A percentile compares a stretch with the other conserved stretches of the same genome.
phyloP scores from a whole-genome alignment of 2,888 invertebrate species.

The Lypha dubia region DNA sequence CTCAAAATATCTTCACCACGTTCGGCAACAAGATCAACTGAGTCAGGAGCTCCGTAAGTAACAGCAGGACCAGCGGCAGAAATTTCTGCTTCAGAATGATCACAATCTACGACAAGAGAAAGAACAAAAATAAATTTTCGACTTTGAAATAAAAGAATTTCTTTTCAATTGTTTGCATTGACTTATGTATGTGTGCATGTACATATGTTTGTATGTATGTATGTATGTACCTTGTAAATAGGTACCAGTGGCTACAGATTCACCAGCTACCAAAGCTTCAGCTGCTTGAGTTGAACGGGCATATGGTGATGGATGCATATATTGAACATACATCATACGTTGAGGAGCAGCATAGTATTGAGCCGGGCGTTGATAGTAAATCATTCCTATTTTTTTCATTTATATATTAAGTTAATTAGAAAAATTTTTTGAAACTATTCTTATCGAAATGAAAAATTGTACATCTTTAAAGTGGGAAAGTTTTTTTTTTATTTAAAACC shows the following conservation, averaged over 20 bases:
- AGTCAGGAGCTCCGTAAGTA: constrained; percentile 38
- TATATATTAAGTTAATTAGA: constrained; percentile 40
- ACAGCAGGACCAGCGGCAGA: constrained; percentile 74
- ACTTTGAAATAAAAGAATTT: background rate
- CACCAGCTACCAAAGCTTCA: constrained; percentile 82
- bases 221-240: constrained; percentile 82
- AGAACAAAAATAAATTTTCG: constrained; percentile 10
- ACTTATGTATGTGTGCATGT: too few species aligned
- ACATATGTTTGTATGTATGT: too few species aligned
- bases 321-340: constrained; percentile 82
- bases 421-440: background rate
- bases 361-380: constrained; percentile 80
- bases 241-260: constrained; percentile 81
- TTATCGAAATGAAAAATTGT: background rate
- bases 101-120: constrained; percentile 77
- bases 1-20: constrained; percentile 77
- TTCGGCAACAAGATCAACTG: constrained; percentile 72
- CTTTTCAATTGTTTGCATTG: background rate
- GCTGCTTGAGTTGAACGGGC: constrained; percentile 81
- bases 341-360: constrained; percentile 77
- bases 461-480: background rate
- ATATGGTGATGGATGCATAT: constrained; percentile 80
- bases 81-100: constrained; percentile 80
- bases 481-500: too few species aligned
- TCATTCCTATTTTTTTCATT: constrained; percentile 80